Conservation (phyloP, 2,797 vertebrate genomes). For the Monodelphis domestica region DNA sequence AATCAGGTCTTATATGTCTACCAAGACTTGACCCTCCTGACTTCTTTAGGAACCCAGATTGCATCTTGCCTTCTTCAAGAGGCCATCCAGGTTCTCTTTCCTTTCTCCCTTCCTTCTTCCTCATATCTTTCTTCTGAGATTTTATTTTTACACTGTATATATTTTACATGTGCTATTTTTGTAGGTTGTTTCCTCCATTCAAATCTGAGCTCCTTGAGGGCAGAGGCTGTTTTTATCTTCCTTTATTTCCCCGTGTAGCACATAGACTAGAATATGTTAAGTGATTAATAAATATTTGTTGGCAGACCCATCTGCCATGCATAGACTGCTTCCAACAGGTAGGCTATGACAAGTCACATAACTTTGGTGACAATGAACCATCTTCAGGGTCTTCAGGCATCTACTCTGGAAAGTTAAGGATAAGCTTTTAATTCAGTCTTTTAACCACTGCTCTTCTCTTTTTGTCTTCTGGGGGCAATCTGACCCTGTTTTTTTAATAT, state of each 20-base stretch:
- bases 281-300: not conserved
- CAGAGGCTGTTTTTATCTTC: not conserved
- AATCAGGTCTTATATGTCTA: no score
- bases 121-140: not conserved
- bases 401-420: fast-evolving
- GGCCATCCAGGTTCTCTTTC: no score
- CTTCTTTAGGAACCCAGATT: not conserved
- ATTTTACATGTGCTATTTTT: not conserved
- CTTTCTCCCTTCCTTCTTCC: not conserved
- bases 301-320: not conserved
- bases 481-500: not conserved
- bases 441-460: not conserved
- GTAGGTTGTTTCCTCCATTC: not conserved
- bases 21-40: no score
- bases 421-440: fast-evolving
- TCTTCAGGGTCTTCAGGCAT: not conserved
- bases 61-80: not conserved
- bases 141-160: not conserved
- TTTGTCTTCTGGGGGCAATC: no score
- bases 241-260: not conserved
- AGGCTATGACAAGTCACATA: not conserved
- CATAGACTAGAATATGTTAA: not conserved
- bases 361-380: fast-evolving
- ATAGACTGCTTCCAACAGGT: not conserved
- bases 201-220: not conserved